Base-by-base conservation (phyloP, 2,888 invertebrate genomes). In the Balanococcus diminutus region DNA sequence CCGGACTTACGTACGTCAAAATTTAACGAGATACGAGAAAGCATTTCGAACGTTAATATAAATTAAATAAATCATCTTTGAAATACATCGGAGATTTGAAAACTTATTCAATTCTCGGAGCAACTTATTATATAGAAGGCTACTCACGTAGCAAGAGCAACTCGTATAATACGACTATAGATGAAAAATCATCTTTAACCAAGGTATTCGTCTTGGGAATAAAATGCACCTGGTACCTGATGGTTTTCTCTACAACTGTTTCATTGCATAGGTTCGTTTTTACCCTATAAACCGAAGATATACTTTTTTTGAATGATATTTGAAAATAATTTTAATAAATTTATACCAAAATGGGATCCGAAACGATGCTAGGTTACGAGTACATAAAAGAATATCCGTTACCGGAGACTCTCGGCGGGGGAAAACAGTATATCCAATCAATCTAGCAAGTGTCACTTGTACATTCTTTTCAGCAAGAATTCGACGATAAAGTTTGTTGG, bases 131-230 rank as follows among this genome's bases (percentile, higher is more conserved):
- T 56, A 56, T 22, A 22, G 56, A 19, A 56, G 9, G 56, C 56
- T 56, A 56, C 56, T 56, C 56, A 56, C 56, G 56, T 56, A 56
- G 1, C n/a, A n/a, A n/a, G n/a, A n/a, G n/a, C n/a, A n/a, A 22
- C 42, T 11, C 56, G 56, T 56, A 22, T 56, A 56, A 56, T 56
- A 56, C 56, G 56, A 56, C 56, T 56, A 56, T 22, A n/a, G 56
- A 56, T 56, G 56, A 56, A 56, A 56, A 56, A 56, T 56, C 56
- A 56, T 56, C 56, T 56, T 56, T 56, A 56, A 56, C 56, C 56
- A 22, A 5, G 56, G 22, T 56, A 56, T 56, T 22, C 9, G 22
- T 11, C 56, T 56, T 56, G 56, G 56, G 56, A 56, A 56, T 56
- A 14, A 42, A 11, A 16, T 22, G 56, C 22, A 56, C 56, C 56